Evolutionary conservation across 2,797 vertebrate species (phyloP).

Genomic region (Microchirus variegatus): DNA sequence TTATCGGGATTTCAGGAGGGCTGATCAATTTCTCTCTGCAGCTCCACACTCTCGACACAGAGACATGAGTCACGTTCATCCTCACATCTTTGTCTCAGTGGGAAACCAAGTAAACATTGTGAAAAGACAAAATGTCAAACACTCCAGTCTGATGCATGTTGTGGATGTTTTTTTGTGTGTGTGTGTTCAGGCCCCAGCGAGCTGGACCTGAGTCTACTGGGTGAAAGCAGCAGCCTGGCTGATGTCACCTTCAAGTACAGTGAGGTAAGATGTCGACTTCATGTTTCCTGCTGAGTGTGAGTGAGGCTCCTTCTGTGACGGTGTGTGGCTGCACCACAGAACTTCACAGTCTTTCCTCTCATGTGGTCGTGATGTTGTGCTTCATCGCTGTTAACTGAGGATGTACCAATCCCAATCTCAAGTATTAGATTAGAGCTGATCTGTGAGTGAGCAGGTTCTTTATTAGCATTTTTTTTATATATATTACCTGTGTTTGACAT

Average conservation of each 20-base stretch:
- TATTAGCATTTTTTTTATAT: too few relatives aligned
- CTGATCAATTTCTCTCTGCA: neutral
- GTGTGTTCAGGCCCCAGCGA: conserved; percentile 85
- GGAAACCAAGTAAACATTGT: too few relatives aligned
- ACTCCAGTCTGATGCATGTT: neutral
- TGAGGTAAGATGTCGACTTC: conserved; percentile 82
- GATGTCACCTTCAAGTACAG: conserved; percentile 86
- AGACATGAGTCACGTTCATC: neutral
- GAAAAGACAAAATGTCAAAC: neutral
- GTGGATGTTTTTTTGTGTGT: conserved; percentile 3
- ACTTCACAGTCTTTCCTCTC: too few relatives aligned
- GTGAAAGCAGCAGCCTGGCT: conserved; percentile 83
- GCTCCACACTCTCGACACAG: neutral
- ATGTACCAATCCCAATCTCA: too few relatives aligned
- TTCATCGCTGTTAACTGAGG: too few relatives aligned
- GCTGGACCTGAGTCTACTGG: conserved; percentile 85
- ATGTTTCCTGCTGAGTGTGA: neutral
- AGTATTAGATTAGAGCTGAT: too few relatives aligned
- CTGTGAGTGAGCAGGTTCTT: too few relatives aligned
- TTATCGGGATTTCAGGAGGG: too few relatives aligned
- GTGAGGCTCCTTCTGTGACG: too few relatives aligned
- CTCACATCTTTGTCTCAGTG: neutral
- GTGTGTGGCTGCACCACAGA: too few relatives aligned
- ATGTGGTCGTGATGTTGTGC: too few relatives aligned
- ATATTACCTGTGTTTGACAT: too few relatives aligned